Conservation (phyloP, 2,797 vertebrate species). For the Pampus argenteus region DNA sequence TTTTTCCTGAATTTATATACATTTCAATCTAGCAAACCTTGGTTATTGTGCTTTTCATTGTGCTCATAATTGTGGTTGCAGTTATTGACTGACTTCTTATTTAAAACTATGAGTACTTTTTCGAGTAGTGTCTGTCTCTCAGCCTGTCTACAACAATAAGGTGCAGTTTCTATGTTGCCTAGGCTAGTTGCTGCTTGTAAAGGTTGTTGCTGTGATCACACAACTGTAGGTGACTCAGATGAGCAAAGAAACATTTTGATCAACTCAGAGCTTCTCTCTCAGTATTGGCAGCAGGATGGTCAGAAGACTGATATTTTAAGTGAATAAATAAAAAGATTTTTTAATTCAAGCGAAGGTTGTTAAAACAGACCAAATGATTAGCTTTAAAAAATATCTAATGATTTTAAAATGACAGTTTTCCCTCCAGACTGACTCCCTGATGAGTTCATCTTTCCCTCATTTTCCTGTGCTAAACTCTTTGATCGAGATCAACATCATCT, state of each 20-base stretch:
- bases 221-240: neutral
- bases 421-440: conserved; percentile 20
- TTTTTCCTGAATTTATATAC: neutral
- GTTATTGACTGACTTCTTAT: neutral
- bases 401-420: conserved; percentile 19
- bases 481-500: conserved; percentile 56
- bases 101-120: neutral
- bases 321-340: neutral
- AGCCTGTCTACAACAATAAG: neutral
- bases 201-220: neutral
- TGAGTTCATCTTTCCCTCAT: conserved; percentile 42
- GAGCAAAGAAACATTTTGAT: neutral
- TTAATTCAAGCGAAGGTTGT: neutral
- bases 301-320: neutral
- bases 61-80: neutral
- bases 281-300: neutral
- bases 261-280: neutral
- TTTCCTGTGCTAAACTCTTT: conserved; percentile 40
- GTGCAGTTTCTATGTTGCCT: neutral
- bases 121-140: too few species aligned
- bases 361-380: neutral
- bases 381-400: neutral
- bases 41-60: neutral
- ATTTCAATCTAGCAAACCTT: neutral
- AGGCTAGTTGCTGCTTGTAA: neutral